phyloP scores from a whole-genome alignment of 30 jellyfish, hydroid and myxozoan genomes.

The Aurelia coerulea region DNA sequence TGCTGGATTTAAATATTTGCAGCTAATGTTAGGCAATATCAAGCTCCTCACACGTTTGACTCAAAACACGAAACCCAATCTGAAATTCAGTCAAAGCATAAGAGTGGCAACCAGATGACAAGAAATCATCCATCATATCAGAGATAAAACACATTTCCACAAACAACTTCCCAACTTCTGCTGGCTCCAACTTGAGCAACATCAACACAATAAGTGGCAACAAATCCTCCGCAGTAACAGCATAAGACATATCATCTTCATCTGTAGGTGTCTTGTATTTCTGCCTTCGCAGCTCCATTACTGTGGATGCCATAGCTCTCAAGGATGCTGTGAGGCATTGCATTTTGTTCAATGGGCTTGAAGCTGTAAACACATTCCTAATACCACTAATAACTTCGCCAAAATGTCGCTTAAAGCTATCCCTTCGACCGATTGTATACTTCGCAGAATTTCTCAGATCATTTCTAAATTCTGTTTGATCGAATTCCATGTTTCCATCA shows the following conservation, averaged over 20 bases:
- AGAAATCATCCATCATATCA: conserved; percentile 88
- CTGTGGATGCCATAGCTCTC: conserved; percentile 59
- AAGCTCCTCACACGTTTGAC: conserved; percentile 90
- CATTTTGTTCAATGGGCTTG: conserved; percentile 87
- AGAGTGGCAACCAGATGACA: conserved; percentile 95
- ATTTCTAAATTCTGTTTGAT: background rate
- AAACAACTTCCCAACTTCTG: conserved; percentile 76
- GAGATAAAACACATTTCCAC: conserved; percentile 77
- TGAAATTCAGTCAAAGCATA: conserved; percentile 93
- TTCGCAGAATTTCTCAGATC: background rate
- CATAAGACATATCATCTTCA: conserved; percentile 31
- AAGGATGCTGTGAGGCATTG: conserved; percentile 86
- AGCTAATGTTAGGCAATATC: background rate
- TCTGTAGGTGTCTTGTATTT: background rate
- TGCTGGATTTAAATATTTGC: too few relatives aligned
- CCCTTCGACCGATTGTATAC: conserved; percentile 13
- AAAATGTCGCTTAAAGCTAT: conserved; percentile 81
- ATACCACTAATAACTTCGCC: conserved; percentile 59
- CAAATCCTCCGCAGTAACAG: conserved; percentile 92
- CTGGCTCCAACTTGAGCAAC: conserved; percentile 77
- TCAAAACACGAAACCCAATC: conserved; percentile 88
- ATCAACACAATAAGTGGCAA: conserved; percentile 87
- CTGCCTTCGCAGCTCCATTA: conserved; percentile 81
- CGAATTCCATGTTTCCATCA: background rate
- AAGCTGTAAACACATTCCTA: conserved; percentile 32